Percentiles rank a stretch among this genome's conserved stretches.
Conservation (phyloP, 2,113 vertebrate genomes). For the Megaptera novaeangliae region DNA sequence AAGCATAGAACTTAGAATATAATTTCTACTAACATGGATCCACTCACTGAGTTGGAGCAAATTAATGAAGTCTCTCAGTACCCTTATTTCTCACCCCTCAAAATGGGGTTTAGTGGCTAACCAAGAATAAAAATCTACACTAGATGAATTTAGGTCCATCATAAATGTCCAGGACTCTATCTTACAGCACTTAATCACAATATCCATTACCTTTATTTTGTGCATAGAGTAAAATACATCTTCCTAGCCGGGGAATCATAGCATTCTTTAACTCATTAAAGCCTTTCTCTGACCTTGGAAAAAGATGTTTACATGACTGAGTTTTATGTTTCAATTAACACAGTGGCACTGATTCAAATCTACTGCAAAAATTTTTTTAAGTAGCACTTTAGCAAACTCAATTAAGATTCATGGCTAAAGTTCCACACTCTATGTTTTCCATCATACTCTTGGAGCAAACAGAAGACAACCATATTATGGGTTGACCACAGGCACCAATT, state of each 20-base stretch:
- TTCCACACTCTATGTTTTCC: background rate
- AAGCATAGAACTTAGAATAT: background rate
- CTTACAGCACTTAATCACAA: background rate
- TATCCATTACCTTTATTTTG: background rate
- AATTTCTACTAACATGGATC: background rate
- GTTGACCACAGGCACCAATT: background rate
- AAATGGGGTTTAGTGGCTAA: background rate
- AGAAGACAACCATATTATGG: background rate
- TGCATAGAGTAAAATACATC: background rate
- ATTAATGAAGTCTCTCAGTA: background rate
- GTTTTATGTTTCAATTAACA: slow-evolving; percentile 18
- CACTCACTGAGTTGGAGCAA: background rate
- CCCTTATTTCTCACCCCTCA: background rate
- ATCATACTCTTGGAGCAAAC: background rate
- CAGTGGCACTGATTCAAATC: background rate
- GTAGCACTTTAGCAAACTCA: slow-evolving; percentile 11
- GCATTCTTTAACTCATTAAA: slow-evolving; percentile 25
- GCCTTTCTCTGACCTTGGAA: background rate
- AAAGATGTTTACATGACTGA: background rate
- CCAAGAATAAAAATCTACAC: background rate
- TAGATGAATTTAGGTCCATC: background rate
- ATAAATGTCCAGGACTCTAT: background rate
- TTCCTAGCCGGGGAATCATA: background rate
- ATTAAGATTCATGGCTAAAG: background rate
- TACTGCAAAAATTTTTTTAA: background rate